These are phyloP conservation scores for Clavelina lepadiformis DNA, from an alignment of 23 tunicate species.

Conservation along the genomic window DNA sequence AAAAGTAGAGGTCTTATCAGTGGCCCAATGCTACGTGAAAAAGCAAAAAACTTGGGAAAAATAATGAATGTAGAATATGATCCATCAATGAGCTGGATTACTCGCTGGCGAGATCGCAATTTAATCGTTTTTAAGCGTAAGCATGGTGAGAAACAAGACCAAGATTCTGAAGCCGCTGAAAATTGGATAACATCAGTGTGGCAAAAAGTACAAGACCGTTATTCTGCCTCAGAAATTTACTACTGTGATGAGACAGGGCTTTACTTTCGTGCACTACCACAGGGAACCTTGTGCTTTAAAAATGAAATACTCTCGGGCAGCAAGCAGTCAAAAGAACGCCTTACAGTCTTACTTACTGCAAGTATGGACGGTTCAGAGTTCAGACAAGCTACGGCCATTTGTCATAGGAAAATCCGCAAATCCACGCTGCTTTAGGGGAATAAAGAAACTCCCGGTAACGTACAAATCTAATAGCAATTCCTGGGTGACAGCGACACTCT, in stretches of 20 bases:
- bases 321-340: slow-evolving; percentile 14
- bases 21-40: slow-evolving; percentile 26
- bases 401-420: slow-evolving; percentile 25
- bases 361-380: slow-evolving; percentile 32
- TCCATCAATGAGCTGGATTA: slow-evolving; percentile 18
- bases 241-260: slow-evolving; percentile 31
- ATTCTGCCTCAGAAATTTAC: slow-evolving; percentile 23
- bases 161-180: slow-evolving; percentile 17
- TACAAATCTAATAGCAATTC: slow-evolving; percentile 13
- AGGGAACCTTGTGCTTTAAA: slow-evolving; percentile 11
- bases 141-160: slow-evolving; percentile 19
- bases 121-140: slow-evolving; percentile 21
- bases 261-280: slow-evolving; percentile 9
- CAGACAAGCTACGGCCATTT: slow-evolving; percentile 13
- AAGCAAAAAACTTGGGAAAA: slow-evolving; percentile 25
- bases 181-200: slow-evolving; percentile 16
- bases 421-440: slow-evolving; percentile 5
- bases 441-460: slow-evolving; percentile 1
- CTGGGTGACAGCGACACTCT: slow-evolving; percentile 12
- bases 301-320: slow-evolving; percentile 12
- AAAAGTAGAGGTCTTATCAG: slow-evolving; percentile 23
- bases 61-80: slow-evolving; percentile 18
- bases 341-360: slow-evolving; percentile 11
- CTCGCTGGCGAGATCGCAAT: slow-evolving; percentile 21
- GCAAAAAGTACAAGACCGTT: slow-evolving; percentile 16